Evolutionary conservation across 2,113 vertebrate species (phyloP), one percentile per base, ranked within the genome.

Genomic region (Pandion haliaetus): DNA sequence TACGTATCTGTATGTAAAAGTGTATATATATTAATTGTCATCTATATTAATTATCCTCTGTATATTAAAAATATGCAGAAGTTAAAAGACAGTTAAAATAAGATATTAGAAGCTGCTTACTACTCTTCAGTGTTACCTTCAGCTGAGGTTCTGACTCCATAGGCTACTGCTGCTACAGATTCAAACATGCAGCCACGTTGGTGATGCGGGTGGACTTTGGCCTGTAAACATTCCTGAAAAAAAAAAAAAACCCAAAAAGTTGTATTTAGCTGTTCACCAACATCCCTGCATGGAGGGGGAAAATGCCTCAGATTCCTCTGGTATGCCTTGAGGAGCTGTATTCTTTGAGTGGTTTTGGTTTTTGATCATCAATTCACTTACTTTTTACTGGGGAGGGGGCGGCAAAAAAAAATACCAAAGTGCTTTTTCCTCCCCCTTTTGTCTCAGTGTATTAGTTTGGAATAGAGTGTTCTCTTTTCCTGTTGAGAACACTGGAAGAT

Each of bases 401-500:
- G 32, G 5, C 28, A 65, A 23, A 5, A 31, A 65, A 23, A 5
- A 29, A 65, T 40, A n/a, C 50, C 10, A 4, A 55, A 90, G 44
- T 84, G 40, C 2, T 47, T 69, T 93, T 91, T 54, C 67, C 32
- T 59, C 67, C 15, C 24, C 17, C 32, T 91, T 94, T 89, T 88
- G 59, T 70, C 57, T 95, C 34, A 47, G 63, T 76, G 59, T 58
- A 89, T 94, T 88, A 32, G 79, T 97, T 93, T 85, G 81, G 50
- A 95, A 94, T 92, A 72, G 29, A 78, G 69, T 66, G 50, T 94
- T 97, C 97, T 95, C 50, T 96, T 91, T 96, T 70, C 78, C 82
- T 81, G 49, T 57, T 77, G 84, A 86, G 93, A 97, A 81, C 82
- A 90, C 80, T 88, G 82, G 84, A 72, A 94, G 80, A 58, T 77